Percentiles rank a stretch among this genome's conserved stretches.
These are phyloP conservation scores for Hemiscyllium ocellatum DNA, from an alignment of 2,113 vertebrate genomes.

Conservation along the genomic window DNA sequence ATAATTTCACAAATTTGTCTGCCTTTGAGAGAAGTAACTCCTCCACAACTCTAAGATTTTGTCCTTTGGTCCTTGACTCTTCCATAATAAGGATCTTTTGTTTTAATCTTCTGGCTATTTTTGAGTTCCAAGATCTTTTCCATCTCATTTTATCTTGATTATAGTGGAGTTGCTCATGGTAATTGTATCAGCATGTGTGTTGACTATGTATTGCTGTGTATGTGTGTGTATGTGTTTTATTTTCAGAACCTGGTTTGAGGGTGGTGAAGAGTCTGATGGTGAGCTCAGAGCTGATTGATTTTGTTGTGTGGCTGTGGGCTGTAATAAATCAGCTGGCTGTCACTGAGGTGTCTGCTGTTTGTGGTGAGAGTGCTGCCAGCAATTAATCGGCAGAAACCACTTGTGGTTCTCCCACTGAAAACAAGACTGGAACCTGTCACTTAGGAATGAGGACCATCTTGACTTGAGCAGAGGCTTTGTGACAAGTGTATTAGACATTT, in stretches of 20 bases:
- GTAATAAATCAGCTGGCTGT: slow-evolving; percentile 93
- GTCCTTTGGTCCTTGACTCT: too few species aligned
- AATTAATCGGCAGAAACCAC: slow-evolving; percentile 79
- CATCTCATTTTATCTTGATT: background rate
- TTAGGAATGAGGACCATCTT: slow-evolving; percentile 43
- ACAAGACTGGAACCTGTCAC: slow-evolving; percentile 43
- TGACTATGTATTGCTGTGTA: background rate
- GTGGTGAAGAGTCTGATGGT: slow-evolving; percentile 84
- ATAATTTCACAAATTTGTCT: too few species aligned
- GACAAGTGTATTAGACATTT: slow-evolving; percentile 43
- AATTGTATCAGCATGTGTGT: background rate
- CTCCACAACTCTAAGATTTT: too few species aligned
- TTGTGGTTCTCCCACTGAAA: slow-evolving; percentile 57
- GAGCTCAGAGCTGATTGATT: slow-evolving; percentile 98
- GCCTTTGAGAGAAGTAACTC: too few species aligned
- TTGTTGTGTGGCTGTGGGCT: slow-evolving; percentile 85
- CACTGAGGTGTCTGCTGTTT: slow-evolving; percentile 76
- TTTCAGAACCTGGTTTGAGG: slow-evolving; percentile 75
- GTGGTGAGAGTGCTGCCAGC: slow-evolving; percentile 74
- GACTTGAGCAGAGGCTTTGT: slow-evolving; percentile 43
- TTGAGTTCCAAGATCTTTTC: background rate
- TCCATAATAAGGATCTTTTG: background rate
- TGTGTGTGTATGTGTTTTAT: slow-evolving; percentile 59
- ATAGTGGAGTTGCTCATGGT: background rate
- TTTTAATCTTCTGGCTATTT: background rate